phyloP scores from a whole-genome alignment of 2,888 invertebrate species.

The Chloromyia formosa region DNA sequence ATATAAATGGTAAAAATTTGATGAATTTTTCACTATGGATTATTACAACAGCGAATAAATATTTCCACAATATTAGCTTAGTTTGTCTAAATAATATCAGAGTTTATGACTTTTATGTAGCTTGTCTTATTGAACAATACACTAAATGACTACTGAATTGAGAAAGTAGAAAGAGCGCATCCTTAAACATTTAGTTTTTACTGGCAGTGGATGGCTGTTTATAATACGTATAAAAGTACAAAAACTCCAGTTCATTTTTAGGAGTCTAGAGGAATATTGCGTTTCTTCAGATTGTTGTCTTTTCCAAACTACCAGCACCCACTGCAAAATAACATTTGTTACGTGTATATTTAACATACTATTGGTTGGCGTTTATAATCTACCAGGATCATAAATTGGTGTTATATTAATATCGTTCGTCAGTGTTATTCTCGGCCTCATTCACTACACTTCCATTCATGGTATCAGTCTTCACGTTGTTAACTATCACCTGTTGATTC shows the following conservation, averaged over 20 bases:
- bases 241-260: conserved; percentile 41
- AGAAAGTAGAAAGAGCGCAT: too few species aligned
- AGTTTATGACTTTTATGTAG: too few species aligned
- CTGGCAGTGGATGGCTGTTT: conserved; percentile 27
- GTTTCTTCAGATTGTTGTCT: background rate
- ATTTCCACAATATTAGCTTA: too few species aligned
- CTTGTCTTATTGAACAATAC: background rate
- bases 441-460: conserved; percentile 45
- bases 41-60: too few species aligned
- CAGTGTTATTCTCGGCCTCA: conserved; percentile 41
- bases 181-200: too few species aligned
- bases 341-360: too few species aligned
- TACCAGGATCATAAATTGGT: background rate
- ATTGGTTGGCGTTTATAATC: too few species aligned
- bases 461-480: conserved; percentile 30
- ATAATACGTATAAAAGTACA: conserved; percentile 48
- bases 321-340: background rate
- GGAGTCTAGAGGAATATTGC: background rate
- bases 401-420: conserved; percentile 43
- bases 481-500: conserved; percentile 44
- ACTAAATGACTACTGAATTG: background rate
- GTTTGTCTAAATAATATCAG: too few species aligned
- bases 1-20: too few species aligned
- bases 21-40: too few species aligned
- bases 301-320: background rate